Percentiles rank a stretch among this genome's conserved stretches.
These are phyloP conservation scores for Diplolepis rosae DNA, from an alignment of 2,888 invertebrate species.

Conservation along the genomic window DNA sequence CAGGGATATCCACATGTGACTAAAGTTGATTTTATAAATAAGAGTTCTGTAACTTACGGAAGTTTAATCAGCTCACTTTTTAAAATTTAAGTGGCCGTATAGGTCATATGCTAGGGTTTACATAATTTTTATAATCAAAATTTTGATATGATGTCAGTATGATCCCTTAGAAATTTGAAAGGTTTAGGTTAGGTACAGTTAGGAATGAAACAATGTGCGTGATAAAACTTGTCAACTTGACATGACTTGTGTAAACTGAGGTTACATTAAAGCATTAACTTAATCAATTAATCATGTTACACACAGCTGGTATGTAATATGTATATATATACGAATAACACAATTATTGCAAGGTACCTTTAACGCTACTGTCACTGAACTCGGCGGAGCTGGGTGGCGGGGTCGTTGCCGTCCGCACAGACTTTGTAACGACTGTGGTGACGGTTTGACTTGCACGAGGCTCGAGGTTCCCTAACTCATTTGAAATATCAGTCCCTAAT, in stretches of 20 bases:
- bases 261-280: slow-evolving; percentile 71
- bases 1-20: too few species aligned
- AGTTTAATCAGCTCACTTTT: neutral
- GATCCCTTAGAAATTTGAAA: slow-evolving; percentile 27
- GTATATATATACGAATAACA: slow-evolving; percentile 65
- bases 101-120: neutral
- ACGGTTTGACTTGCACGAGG: slow-evolving; percentile 72
- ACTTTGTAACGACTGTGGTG: slow-evolving; percentile 73
- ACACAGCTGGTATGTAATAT: slow-evolving; percentile 74
- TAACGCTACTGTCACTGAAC: slow-evolving; percentile 73
- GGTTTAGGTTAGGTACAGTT: slow-evolving; percentile 56
- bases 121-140: neutral
- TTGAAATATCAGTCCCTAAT: slow-evolving; percentile 57
- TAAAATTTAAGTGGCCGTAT: neutral
- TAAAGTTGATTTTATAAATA: neutral
- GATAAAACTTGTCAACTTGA: slow-evolving; percentile 56
- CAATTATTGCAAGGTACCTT: slow-evolving; percentile 74
- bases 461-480: slow-evolving; percentile 69
- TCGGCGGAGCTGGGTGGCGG: slow-evolving; percentile 73
- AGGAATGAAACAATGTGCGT: slow-evolving; percentile 62
- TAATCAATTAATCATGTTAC: slow-evolving; percentile 72
- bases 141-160: slow-evolving; percentile 8
- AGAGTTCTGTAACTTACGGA: neutral
- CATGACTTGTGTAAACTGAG: slow-evolving; percentile 63
- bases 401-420: slow-evolving; percentile 73